phyloP scores from a whole-genome alignment of 2,888 invertebrate genomes.

The Rhopalosiphum nymphaeae region DNA sequence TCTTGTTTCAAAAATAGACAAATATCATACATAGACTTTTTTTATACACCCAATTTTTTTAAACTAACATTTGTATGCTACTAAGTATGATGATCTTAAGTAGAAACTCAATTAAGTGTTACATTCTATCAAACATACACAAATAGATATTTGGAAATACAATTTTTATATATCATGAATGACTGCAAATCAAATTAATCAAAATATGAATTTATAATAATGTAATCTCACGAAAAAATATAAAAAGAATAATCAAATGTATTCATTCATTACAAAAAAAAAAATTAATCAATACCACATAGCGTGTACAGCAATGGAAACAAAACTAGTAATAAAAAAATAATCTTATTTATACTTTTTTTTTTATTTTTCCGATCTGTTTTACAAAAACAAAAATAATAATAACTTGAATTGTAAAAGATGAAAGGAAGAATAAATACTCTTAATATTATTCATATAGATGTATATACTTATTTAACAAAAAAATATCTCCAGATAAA shows the following conservation, averaged over 20 bases:
- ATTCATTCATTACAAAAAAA: not conserved
- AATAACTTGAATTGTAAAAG: not conserved
- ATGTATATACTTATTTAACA: not conserved
- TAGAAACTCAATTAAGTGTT: not conserved
- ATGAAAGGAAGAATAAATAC: not conserved
- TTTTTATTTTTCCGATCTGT: not conserved
- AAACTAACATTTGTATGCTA: too few relatives aligned
- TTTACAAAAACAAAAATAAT: not conserved
- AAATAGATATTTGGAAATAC: not conserved
- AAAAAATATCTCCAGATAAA: not conserved
- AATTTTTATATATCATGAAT: not conserved
- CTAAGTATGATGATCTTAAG: not conserved
- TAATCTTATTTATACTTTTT: not conserved
- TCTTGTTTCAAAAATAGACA: not conserved
- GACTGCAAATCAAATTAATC: not conserved
- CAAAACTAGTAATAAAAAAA: not conserved
- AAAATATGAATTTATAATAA: not conserved
- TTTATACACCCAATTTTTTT: not conserved
- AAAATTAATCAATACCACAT: not conserved
- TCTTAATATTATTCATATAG: not conserved
- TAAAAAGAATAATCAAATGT: not conserved
- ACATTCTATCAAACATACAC: not conserved
- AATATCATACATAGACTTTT: not conserved
- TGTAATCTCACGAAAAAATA: not conserved
- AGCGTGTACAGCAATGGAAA: not conserved